Evolutionary conservation across 2,113 vertebrate genomes (phyloP).

Genomic region (Origma solitaria): DNA sequence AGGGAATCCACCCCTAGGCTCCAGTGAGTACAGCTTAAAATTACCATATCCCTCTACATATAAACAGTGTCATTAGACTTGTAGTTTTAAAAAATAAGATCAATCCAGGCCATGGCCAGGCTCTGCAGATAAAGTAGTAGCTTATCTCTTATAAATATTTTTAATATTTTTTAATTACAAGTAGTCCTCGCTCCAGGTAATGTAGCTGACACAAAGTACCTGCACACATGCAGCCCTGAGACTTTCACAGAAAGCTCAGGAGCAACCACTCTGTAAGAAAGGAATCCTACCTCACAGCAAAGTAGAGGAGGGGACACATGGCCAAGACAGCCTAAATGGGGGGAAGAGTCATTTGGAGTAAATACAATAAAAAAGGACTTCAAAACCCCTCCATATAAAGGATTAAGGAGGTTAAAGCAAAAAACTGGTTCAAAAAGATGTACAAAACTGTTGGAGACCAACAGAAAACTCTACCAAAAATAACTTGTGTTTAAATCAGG

Average conservation of each 20-base stretch:
- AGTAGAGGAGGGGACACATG: constrained; percentile 62
- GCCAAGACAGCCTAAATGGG: constrained; percentile 43
- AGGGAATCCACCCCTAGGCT: not conserved
- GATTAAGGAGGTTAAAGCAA: constrained; percentile 35
- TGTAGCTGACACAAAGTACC: constrained; percentile 69
- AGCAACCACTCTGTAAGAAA: constrained; percentile 72
- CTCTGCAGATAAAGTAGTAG: constrained; percentile 71
- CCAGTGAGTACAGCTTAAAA: not conserved
- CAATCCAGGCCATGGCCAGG: constrained; percentile 57
- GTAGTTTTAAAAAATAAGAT: constrained; percentile 68
- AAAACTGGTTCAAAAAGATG: constrained; percentile 51
- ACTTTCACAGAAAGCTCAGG: constrained; percentile 96
- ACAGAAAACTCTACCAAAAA: constrained; percentile 23
- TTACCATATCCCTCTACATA: not conserved
- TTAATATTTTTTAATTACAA: constrained; percentile 70
- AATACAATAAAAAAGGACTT: constrained; percentile 38
- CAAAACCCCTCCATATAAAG: constrained; percentile 48
- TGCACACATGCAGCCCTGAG: constrained; percentile 67
- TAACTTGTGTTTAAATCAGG: constrained; percentile 46
- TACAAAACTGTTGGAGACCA: constrained; percentile 50
- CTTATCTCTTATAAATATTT: constrained; percentile 75
- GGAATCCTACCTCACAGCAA: constrained; percentile 72
- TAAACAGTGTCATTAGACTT: constrained; percentile 66
- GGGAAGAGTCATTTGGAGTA: constrained; percentile 47
- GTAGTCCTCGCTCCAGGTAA: constrained; percentile 69